Base-by-base conservation (phyloP, 2,888 invertebrate species). In the Caenorhabditis sinica region DNA sequence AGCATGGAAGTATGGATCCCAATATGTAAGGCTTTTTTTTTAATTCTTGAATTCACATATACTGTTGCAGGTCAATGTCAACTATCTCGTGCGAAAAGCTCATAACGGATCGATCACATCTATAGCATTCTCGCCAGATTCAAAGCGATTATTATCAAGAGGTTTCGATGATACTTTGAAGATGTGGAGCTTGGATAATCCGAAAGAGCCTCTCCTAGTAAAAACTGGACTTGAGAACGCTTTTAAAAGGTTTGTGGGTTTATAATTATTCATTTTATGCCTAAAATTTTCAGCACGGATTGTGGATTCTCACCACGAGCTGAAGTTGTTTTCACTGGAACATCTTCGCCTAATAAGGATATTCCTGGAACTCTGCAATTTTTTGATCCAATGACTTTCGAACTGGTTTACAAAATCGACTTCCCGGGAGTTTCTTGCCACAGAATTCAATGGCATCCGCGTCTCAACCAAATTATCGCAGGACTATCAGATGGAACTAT, bases 1-100 rank as follows among this genome's bases (percentile, higher is more conserved):
- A 93, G 95, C 98, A 94, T 99, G 99, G 98, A 98, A 99, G 93
- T 96, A 96, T 69, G 95, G 97, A 36, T 96, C 96, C 92, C 95
- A 95, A 92, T 97, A 95, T 92, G 97, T 95, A 90, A 92, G n/a
- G n/a, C n/a, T n/a, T n/a, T n/a, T n/a, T n/a, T n/a, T n/a, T n/a
- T n/a, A n/a, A n/a, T n/a, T n/a, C n/a, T n/a, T n/a, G n/a, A n/a
- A n/a, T n/a, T n/a, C n/a, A n/a, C n/a, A n/a, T 8, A 49, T 49
- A 20, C 20, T 30, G 51, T 66, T 87, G 60, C 61, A 94, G 94
- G 94, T 98, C 0, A 97, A 97, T 91, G 96, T 97, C 0, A 95
- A 96, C 0, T 94, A 95, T 83, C 94, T 96, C 20, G 94, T 96
- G 0, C 94, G 97, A 72, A 95, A 95, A 74, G 97, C 92, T 9